phyloP scores from a whole-genome alignment of 2,113 vertebrate genomes.

The Platichthys stellatus region DNA sequence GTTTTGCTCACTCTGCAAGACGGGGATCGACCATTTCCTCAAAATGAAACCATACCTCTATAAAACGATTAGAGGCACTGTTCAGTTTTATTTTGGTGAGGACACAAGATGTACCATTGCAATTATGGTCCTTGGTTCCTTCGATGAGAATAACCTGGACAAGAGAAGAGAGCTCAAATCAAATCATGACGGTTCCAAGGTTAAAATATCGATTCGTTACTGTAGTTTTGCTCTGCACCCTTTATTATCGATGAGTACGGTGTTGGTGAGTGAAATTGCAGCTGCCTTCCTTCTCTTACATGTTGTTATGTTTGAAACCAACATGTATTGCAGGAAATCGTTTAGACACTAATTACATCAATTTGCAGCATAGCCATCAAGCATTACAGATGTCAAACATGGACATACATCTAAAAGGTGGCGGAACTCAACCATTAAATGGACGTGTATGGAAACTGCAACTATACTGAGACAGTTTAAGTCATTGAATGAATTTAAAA shows the following conservation, averaged over 20 bases:
- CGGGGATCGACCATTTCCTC: no score
- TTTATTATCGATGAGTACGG: conserved; percentile 47
- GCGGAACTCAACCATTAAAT: conserved; percentile 22
- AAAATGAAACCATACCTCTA: no score
- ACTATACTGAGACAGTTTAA: neutral
- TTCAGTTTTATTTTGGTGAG: no score
- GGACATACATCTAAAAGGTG: conserved; percentile 23
- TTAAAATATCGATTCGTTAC: conserved; percentile 55
- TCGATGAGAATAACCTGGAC: conserved; percentile 53
- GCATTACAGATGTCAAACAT: conserved; percentile 24
- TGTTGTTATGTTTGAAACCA: conserved; percentile 13
- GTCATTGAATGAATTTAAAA: no score
- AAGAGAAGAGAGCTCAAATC: conserved; percentile 63
- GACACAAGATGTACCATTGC: no score
- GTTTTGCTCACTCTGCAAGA: no score
- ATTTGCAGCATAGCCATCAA: conserved; percentile 45
- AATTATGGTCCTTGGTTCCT: conserved; percentile 14
- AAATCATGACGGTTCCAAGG: conserved; percentile 38
- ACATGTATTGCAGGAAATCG: conserved; percentile 46
- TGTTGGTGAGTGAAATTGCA: conserved; percentile 41
- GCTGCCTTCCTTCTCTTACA: neutral
- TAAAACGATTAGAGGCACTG: no score
- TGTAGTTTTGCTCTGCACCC: conserved; percentile 6
- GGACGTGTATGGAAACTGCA: neutral
- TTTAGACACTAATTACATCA: conserved; percentile 56